Evolutionary conservation across 2,888 invertebrate genomes (phyloP).

Genomic region (Julus scandinavius): DNA sequence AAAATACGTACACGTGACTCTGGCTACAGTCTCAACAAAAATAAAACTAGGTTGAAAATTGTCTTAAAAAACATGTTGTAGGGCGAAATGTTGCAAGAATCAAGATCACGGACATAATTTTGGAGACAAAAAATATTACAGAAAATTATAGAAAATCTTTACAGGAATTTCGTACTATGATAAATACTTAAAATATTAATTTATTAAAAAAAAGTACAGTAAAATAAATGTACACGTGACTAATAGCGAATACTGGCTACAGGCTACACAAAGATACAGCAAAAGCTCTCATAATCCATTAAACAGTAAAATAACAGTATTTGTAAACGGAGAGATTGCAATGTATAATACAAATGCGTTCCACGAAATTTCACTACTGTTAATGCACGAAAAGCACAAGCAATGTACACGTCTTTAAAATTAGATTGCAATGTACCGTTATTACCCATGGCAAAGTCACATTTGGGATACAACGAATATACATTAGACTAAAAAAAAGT

Average conservation of each 20-base stretch:
- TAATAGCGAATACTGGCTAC: not conserved
- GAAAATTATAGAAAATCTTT: too few relatives aligned
- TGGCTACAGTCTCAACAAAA: too few relatives aligned
- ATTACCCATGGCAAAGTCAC: slow-evolving; percentile 17
- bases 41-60: too few relatives aligned
- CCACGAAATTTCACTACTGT: not conserved
- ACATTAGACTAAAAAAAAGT: slow-evolving; percentile 4
- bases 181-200: too few relatives aligned
- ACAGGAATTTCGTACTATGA: too few relatives aligned
- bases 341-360: not conserved
- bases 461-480: slow-evolving; percentile 1
- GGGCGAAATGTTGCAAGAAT: too few relatives aligned
- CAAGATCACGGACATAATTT: too few relatives aligned
- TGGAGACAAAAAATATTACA: too few relatives aligned
- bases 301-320: not conserved
- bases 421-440: not conserved
- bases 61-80: too few relatives aligned
- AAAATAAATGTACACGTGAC: too few relatives aligned
- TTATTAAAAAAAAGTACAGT: too few relatives aligned
- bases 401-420: slow-evolving; percentile 25
- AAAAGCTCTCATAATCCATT: not conserved
- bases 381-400: not conserved
- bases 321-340: not conserved
- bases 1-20: too few relatives aligned
- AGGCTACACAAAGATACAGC: not conserved